Evolutionary conservation across 2,113 vertebrate genomes (phyloP).

Genomic region (Lethenteron reissneri): DNA sequence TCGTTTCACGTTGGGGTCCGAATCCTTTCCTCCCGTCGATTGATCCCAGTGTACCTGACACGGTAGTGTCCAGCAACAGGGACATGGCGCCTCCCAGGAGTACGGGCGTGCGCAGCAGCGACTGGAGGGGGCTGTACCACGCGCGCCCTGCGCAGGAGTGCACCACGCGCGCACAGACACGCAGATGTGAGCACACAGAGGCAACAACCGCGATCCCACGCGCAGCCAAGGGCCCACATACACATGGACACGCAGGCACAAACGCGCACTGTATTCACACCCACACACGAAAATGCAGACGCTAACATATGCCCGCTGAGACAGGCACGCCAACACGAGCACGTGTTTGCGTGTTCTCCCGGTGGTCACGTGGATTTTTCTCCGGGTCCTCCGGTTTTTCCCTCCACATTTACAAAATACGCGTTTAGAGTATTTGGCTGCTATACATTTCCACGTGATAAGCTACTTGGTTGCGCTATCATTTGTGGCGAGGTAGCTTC

Average conservation of each 20-base stretch:
- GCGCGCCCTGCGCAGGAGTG: constrained; percentile 15
- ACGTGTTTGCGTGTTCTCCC: background rate
- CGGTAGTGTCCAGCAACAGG: constrained; percentile 46
- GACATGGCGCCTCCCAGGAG: constrained; percentile 40
- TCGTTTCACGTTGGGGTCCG: constrained; percentile 9
- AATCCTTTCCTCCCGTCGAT: too few species aligned
- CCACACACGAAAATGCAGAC: background rate
- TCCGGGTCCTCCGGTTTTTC: too few species aligned
- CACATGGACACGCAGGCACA: background rate
- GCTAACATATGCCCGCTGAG: background rate
- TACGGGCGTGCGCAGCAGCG: constrained; percentile 32
- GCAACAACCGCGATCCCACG: background rate
- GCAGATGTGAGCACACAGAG: constrained; percentile 9
- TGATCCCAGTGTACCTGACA: constrained; percentile 27
- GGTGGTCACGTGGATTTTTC: too few species aligned
- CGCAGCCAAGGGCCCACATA: background rate
- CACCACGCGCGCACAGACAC: constrained; percentile 22
- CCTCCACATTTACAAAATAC: too few species aligned
- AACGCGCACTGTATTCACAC: background rate
- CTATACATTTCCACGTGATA: too few species aligned
- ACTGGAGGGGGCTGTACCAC: constrained; percentile 25
- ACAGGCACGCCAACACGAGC: background rate
- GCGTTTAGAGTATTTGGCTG: too few species aligned
- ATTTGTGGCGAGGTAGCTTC: too few species aligned
- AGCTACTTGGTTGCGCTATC: too few species aligned